Base-by-base conservation (phyloP, 1,140 invertebrate species). In the Mactra quadrangularis region DNA sequence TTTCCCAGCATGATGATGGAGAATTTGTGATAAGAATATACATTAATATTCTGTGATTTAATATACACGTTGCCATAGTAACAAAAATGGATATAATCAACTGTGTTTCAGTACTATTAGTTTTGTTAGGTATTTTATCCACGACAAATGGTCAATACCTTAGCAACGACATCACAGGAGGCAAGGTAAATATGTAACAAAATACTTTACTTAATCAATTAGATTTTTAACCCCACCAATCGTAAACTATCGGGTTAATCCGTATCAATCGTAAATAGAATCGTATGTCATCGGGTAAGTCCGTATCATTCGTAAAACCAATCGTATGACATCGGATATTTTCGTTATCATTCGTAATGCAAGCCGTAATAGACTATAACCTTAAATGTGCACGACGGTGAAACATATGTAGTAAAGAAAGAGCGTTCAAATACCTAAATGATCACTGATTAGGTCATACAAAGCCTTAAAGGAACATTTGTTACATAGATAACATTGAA, bases 181-280 rank as follows among this genome's bases (percentile, higher is more conserved):
- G 64, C 25, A 68, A 68, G 64, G 64, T 68, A 68, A 31, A 41
- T 50, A 22, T n/a, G n/a, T n/a, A n/a, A n/a, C n/a, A 19, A 55
- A 55, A 6, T 19, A 55, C 17, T 55, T 55, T n/a, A 55, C 6
- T 55, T 22, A 6, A 55, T 55, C 4, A 11, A 9, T 22, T 9
- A 7, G 6, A 22, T 19, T 27, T 7, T 22, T 9, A 7, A 55
- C 7, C 17, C 7, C 25, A 7, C 25, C 17, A 22, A 47, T 19
- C 19, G 19, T 9, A 4, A 55, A 22, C 17, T 11, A 19, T 27
- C 6, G 25, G 52, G 4, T 55, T 55, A 55, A 7, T 47, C 9
- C 19, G 45, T 11, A 47, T 11, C 45, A 19, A 19, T 47, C 19
- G 45, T 7, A 27, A 11, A 55, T 19, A 55, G 6, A 55, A 6